phyloP scores from a whole-genome alignment of 2,888 invertebrate genomes.

The Hydropsyche betteni region DNA sequence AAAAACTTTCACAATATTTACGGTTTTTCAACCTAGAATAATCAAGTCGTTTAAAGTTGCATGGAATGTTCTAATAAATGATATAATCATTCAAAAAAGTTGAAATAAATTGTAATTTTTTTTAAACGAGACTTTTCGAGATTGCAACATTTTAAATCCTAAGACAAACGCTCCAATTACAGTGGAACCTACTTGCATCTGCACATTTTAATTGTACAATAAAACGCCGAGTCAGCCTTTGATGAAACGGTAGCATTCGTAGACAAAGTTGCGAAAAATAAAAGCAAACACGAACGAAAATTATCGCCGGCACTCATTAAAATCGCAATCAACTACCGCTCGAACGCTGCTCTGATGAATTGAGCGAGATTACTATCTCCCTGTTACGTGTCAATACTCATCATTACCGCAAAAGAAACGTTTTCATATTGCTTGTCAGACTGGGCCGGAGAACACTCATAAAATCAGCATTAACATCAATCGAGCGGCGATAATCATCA shows the following conservation, averaged over 20 bases:
- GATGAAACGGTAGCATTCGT: too few species aligned
- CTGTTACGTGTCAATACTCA: constrained; percentile 7
- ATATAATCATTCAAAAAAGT: too few species aligned
- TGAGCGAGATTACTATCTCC: constrained; percentile 7
- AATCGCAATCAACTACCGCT: constrained; percentile 15
- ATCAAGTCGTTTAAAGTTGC: not conserved
- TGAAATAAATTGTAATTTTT: too few species aligned
- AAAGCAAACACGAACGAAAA: too few species aligned
- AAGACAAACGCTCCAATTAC: too few species aligned
- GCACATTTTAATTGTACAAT: too few species aligned
- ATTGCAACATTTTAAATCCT: too few species aligned
- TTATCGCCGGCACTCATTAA: not conserved
- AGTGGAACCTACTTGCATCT: too few species aligned
- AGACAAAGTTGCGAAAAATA: too few species aligned
- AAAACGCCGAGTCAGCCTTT: too few species aligned
- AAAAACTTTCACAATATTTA: not conserved
- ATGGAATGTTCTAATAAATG: too few species aligned
- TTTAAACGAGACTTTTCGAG: too few species aligned
- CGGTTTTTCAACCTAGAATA: not conserved
- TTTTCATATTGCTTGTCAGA: constrained; percentile 22
- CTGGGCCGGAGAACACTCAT: not conserved
- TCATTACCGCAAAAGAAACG: constrained; percentile 15
- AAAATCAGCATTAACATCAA: constrained; percentile 22
- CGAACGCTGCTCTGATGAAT: not conserved
- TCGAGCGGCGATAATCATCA: constrained; percentile 16